Conservation (phyloP, 2,113 vertebrate species). For the Psittacara wagleri region DNA sequence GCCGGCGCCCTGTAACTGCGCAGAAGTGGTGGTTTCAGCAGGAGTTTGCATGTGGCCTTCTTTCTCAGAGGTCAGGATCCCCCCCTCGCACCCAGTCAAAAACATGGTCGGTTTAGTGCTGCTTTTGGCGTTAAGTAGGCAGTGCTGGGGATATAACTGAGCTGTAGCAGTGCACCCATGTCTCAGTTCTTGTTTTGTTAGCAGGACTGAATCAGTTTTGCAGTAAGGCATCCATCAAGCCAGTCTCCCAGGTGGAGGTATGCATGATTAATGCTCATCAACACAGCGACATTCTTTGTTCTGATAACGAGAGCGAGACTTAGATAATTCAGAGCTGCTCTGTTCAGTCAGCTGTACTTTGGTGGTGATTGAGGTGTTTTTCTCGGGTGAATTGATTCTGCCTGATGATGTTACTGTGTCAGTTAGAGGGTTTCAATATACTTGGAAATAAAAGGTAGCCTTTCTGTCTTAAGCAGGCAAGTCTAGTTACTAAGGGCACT, state of each 20-base stretch:
- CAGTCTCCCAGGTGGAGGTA: slow-evolving; percentile 77
- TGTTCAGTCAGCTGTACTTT: neutral
- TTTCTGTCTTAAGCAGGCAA: neutral
- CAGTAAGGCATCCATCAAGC: slow-evolving; percentile 74
- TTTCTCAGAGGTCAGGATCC: neutral
- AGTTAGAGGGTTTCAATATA: neutral
- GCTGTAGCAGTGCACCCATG: slow-evolving; percentile 54
- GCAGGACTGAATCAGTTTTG: slow-evolving; percentile 77
- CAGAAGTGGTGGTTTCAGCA: accelerated
- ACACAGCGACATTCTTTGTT: slow-evolving; percentile 70
- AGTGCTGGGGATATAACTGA: slow-evolving; percentile 45
- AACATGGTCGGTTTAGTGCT: neutral
- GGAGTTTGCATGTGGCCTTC: neutral
- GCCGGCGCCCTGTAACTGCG: accelerated
- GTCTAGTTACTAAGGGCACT: neutral
- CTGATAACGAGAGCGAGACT: slow-evolving; percentile 49
- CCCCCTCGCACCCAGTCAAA: accelerated
- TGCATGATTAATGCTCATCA: slow-evolving; percentile 75
- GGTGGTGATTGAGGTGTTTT: neutral
- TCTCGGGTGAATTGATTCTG: neutral
- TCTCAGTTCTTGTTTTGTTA: slow-evolving; percentile 78
- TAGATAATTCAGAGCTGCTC: neutral
- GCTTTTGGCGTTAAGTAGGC: neutral
- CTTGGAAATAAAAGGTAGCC: neutral
- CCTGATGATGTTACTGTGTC: neutral